Conservation (phyloP, 2,113 vertebrate genomes). For the Bos taurus region ARS-UCD2.0 NC_037350.1:9029001-9029500, state of each 20-base stretch:
- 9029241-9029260: background rate
- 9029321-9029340: background rate
- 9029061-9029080: background rate
- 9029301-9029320: background rate
- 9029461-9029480: background rate
- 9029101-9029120: background rate
- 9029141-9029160: background rate
- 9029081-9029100: background rate
- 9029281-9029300: background rate
- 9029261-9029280: background rate
- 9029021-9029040: background rate
- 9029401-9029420: background rate
- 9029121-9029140: background rate
- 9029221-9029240: background rate
- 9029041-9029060: background rate
- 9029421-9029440: background rate
- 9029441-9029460: background rate
- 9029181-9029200: background rate
- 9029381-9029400: constrained; percentile 3
- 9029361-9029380: constrained; percentile 18
- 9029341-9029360: background rate
- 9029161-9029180: background rate
- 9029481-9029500: too few species aligned
- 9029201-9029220: background rate
- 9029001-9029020: background rate